Percentiles rank a stretch among this genome's conserved stretches.
These are phyloP conservation scores for Pelodytes ibericus DNA, from an alignment of 2,797 vertebrate species.

Conservation along the genomic window DNA sequence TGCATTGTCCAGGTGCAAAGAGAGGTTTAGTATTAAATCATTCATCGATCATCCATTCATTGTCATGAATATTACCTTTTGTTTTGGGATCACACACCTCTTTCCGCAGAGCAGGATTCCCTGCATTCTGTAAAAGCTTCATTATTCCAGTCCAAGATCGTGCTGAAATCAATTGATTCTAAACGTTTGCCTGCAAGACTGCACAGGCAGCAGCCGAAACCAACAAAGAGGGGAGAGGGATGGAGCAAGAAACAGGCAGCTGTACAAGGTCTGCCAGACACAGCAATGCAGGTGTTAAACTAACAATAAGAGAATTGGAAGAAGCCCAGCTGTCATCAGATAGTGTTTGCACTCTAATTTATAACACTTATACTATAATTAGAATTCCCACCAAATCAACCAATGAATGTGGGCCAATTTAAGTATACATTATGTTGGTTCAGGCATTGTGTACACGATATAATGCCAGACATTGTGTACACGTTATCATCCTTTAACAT, in stretches of 20 bases:
- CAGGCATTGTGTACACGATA: too few species aligned
- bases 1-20: too few species aligned
- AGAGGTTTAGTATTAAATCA: too few species aligned
- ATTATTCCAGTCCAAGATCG: constrained; percentile 28
- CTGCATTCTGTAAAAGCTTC: constrained; percentile 29
- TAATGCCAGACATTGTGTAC: too few species aligned
- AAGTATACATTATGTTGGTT: too few species aligned
- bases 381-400: not conserved
- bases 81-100: constrained; percentile 21
- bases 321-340: not conserved
- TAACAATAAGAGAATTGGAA: not conserved
- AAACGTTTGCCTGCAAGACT: constrained; percentile 29
- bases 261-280: constrained; percentile 10
- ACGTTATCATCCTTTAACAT: too few species aligned
- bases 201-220: constrained; percentile 48
- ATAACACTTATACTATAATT: not conserved
- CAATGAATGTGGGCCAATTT: not conserved
- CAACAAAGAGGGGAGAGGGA: constrained; percentile 45
- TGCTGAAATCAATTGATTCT: constrained; percentile 40
- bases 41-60: not conserved
- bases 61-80: constrained; percentile 28
- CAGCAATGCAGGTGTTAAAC: constrained; percentile 6
- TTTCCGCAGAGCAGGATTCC: constrained; percentile 30
- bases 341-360: not conserved
- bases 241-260: not conserved